A percentile compares a stretch with the other conserved stretches of the same genome.
Conservation (phyloP, 2,113 vertebrate genomes). For the Rhinopomastus cyanomelas region DNA sequence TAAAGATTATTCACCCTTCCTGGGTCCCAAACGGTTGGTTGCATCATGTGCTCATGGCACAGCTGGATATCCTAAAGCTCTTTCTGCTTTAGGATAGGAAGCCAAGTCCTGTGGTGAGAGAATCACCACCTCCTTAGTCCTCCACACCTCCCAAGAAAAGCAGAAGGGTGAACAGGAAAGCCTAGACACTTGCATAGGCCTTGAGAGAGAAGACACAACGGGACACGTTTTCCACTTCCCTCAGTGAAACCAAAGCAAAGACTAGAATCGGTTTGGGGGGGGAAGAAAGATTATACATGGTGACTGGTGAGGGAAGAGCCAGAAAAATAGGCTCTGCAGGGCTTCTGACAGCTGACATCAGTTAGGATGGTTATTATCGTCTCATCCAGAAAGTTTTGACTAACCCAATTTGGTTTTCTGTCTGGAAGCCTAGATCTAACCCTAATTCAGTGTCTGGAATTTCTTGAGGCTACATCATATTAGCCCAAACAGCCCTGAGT, state of each 20-base stretch:
- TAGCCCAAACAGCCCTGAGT: neutral
- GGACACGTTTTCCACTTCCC: neutral
- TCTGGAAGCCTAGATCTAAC: conserved; percentile 16
- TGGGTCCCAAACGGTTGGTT: neutral
- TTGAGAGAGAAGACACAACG: neutral
- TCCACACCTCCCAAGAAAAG: neutral
- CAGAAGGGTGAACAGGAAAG: neutral
- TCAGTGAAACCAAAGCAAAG: neutral
- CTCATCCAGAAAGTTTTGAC: conserved; percentile 43
- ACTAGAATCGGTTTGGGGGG: fast-evolving
- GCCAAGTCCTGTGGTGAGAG: neutral
- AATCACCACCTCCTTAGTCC: neutral
- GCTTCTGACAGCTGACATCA: neutral
- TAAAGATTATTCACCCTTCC: neutral
- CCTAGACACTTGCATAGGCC: neutral
- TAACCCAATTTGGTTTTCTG: conserved; percentile 5
- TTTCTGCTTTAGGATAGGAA: too few species aligned
- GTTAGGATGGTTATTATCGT: neutral
- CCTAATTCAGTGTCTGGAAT: neutral
- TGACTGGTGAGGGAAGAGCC: neutral
- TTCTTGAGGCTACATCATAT: neutral
- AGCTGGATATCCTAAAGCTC: neutral
- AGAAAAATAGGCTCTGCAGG: neutral
- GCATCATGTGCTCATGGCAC: neutral
- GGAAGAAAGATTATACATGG: neutral